Evolutionary conservation across 1,140 invertebrate species (phyloP).

Genomic region (Probaryconus sp.): DNA sequence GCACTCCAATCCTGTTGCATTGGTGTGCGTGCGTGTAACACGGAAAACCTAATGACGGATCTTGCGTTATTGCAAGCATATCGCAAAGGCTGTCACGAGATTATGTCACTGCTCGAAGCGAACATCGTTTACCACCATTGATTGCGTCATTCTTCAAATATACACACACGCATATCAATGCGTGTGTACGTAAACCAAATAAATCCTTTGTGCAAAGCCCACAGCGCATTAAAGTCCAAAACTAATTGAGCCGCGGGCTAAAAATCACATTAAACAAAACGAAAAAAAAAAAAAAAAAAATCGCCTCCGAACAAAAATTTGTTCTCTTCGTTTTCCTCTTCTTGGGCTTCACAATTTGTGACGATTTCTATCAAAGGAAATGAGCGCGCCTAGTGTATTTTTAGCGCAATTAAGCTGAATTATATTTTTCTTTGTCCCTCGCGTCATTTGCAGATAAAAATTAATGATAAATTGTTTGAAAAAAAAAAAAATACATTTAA

Average conservation of each 20-base stretch:
- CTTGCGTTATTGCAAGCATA: slow-evolving; percentile 18
- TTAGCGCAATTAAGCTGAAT: slow-evolving; percentile 9
- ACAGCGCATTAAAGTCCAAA: too few relatives aligned
- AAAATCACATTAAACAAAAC: too few relatives aligned
- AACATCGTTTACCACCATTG: slow-evolving; percentile 16
- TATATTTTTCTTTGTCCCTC: slow-evolving; percentile 30
- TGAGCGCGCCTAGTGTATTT: slow-evolving; percentile 8
- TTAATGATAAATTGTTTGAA: slow-evolving; percentile 23
- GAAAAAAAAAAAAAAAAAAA: neutral
- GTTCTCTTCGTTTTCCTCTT: too few relatives aligned
- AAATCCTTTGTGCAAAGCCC: slow-evolving; percentile 12
- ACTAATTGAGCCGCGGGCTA: too few relatives aligned
- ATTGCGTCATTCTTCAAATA: slow-evolving; percentile 33
- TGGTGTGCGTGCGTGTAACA: slow-evolving; percentile 4
- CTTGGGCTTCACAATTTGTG: too few relatives aligned
- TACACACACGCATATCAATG: slow-evolving; percentile 9
- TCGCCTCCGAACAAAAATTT: neutral
- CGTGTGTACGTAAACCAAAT: slow-evolving; percentile 11
- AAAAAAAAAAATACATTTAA: slow-evolving; percentile 30
- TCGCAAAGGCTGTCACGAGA: slow-evolving; percentile 18
- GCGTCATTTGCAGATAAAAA: slow-evolving; percentile 29
- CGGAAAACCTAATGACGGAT: slow-evolving; percentile 15
- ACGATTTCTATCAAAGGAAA: slow-evolving; percentile 26
- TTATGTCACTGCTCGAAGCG: slow-evolving; percentile 41
- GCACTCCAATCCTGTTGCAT: slow-evolving; percentile 1